Conservation (phyloP, 1,140 invertebrate species). For the Calosoma granatense region DNA sequence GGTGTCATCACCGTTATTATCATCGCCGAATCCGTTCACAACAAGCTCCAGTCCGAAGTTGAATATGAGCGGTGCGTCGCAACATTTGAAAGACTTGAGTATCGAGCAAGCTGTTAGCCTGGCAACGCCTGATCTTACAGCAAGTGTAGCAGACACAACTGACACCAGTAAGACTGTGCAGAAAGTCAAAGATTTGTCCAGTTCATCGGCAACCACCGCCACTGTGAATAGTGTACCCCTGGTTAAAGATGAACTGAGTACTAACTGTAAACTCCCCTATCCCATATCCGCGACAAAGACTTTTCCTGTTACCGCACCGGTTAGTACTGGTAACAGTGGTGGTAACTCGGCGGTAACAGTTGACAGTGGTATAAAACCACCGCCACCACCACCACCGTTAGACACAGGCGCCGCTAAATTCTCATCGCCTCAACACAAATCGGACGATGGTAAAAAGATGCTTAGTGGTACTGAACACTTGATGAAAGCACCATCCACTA, state of each 20-base stretch:
- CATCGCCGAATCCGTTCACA: conserved; percentile 16
- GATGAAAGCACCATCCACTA: not conserved
- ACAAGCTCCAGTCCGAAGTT: conserved; percentile 19
- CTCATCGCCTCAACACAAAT: not conserved
- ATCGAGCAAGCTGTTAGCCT: not conserved
- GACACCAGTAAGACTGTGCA: not conserved
- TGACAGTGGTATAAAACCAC: not conserved
- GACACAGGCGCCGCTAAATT: not conserved
- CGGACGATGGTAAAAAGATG: not conserved
- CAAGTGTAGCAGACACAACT: not conserved
- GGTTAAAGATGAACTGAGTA: not conserved
- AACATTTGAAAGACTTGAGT: not conserved
- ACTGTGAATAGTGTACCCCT: not conserved
- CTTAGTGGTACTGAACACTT: not conserved
- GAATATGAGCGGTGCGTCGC: conserved; percentile 11
- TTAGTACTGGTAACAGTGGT: not conserved
- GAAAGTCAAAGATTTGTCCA: not conserved
- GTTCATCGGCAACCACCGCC: not conserved
- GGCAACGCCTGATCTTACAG: not conserved
- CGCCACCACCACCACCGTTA: no score
- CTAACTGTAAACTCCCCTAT: not conserved
- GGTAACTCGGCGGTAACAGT: not conserved
- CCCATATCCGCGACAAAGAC: conserved; percentile 13
- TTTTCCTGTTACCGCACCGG: conserved; percentile 7
- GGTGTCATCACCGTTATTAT: not conserved